These are phyloP conservation scores for Diceros bicornis DNA, from an alignment of 2,797 vertebrate genomes.

Conservation along the genomic window DNA sequence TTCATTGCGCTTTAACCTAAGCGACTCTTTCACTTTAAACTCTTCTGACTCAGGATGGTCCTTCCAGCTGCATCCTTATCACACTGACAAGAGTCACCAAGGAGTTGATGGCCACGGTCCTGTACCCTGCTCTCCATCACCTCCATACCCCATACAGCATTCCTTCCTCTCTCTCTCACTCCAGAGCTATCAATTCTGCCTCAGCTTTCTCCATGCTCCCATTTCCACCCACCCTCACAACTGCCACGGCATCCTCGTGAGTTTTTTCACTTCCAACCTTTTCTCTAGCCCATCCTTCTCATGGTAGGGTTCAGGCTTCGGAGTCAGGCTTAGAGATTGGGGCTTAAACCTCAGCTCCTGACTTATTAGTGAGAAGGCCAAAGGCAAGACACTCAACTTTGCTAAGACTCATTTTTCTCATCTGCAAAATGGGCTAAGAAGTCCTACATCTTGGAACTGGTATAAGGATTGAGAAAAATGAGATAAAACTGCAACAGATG, in stretches of 20 bases:
- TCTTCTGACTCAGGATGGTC: constrained; percentile 20
- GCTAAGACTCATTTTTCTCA: constrained; percentile 20
- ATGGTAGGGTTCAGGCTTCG: background rate
- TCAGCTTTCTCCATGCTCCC: background rate
- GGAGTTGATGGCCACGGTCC: background rate
- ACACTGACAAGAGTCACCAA: background rate
- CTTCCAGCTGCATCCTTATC: background rate
- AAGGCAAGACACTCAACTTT: constrained; percentile 8
- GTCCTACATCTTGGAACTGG: background rate
- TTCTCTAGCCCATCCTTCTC: background rate
- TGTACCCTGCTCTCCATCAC: background rate
- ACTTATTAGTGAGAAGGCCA: background rate
- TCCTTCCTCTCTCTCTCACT: background rate
- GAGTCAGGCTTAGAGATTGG: background rate
- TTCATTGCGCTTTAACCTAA: background rate
- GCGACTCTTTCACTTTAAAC: background rate
- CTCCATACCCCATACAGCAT: background rate
- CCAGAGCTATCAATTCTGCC: background rate
- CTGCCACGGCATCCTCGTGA: background rate
- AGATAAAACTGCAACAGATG: background rate
- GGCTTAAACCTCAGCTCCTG: background rate
- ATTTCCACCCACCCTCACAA: background rate
- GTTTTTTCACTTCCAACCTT: background rate
- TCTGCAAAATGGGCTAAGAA: constrained; percentile 40
- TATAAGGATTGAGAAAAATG: background rate